A percentile compares a stretch with the other conserved stretches of the same genome.
phyloP scores from a whole-genome alignment of 2,797 vertebrate species.

The Ibycter americanus region DNA sequence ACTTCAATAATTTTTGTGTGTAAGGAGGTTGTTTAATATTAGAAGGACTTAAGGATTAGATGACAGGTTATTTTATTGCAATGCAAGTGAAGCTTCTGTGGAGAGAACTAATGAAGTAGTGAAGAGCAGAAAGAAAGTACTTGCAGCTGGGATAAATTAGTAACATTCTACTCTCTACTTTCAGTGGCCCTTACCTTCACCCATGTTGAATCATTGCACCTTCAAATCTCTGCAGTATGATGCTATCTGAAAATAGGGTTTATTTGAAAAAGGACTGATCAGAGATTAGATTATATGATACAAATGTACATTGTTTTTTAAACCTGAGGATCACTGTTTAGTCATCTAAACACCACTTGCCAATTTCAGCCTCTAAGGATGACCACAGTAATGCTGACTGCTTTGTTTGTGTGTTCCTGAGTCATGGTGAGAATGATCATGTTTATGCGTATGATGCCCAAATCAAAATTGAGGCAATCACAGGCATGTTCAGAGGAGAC shows the following conservation, averaged over 20 bases:
- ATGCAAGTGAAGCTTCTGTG: background rate
- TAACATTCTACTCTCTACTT: background rate
- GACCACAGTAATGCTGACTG: slow-evolving; percentile 88
- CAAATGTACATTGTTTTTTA: background rate
- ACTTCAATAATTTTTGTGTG: background rate
- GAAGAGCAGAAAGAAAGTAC: background rate
- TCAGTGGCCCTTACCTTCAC: background rate
- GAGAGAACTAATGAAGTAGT: background rate
- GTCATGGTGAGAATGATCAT: slow-evolving; percentile 88
- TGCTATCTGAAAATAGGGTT: background rate
- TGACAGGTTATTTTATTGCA: background rate
- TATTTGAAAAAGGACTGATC: background rate
- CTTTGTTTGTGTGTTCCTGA: slow-evolving; percentile 92
- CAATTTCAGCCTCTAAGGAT: slow-evolving; percentile 77
- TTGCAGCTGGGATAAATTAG: background rate
- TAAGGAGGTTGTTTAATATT: background rate
- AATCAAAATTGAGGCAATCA: slow-evolving; percentile 84
- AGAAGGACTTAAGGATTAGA: background rate
- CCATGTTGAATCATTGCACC: background rate
- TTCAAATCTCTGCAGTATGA: background rate
- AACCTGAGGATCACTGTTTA: background rate
- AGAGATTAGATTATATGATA: background rate
- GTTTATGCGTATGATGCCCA: slow-evolving; percentile 83
- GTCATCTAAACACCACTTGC: background rate
- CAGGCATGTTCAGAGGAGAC: slow-evolving; percentile 88